phyloP scores from a whole-genome alignment of 1,140 invertebrate species.

The Lepidurus packardi region DNA sequence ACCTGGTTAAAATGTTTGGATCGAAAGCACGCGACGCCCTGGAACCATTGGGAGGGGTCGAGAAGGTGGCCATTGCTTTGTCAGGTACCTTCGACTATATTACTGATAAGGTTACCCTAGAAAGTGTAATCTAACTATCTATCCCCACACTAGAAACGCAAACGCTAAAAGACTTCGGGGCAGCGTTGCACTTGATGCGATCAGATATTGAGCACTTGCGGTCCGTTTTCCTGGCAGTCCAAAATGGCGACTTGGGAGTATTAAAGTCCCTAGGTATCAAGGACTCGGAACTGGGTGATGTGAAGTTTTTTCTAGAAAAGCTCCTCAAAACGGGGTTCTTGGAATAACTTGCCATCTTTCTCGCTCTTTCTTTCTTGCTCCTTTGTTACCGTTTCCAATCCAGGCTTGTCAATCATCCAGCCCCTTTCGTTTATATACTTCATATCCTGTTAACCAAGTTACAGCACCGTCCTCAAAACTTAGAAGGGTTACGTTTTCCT shows the following conservation, averaged over 20 bases:
- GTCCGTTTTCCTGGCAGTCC: conserved; percentile 92
- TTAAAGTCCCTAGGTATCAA: conserved; percentile 89
- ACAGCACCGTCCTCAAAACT: no score
- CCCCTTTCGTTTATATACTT: neutral
- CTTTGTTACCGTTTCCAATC: neutral
- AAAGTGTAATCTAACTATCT: conserved; percentile 30
- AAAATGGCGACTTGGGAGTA: conserved; percentile 89
- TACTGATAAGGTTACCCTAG: neutral
- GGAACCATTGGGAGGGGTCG: conserved; percentile 81
- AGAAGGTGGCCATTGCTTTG: conserved; percentile 87
- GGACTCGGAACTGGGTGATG: conserved; percentile 91
- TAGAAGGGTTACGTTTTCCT: no score
- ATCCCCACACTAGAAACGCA: conserved; percentile 69
- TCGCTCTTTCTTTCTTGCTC: neutral
- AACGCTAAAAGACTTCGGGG: conserved; percentile 89
- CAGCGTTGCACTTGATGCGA: conserved; percentile 74
- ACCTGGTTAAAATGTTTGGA: conserved; percentile 90
- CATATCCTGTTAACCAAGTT: no score
- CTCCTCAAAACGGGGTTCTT: conserved; percentile 93
- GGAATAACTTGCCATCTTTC: conserved; percentile 60
- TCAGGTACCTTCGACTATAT: conserved; percentile 60
- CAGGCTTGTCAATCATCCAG: neutral
- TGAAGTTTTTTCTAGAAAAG: conserved; percentile 95
- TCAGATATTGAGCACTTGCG: conserved; percentile 85
- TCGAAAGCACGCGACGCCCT: conserved; percentile 85